Percentiles rank a stretch among this genome's conserved stretches.
Conservation (phyloP, 2,797 vertebrate species). For the Mycteria americana region DNA sequence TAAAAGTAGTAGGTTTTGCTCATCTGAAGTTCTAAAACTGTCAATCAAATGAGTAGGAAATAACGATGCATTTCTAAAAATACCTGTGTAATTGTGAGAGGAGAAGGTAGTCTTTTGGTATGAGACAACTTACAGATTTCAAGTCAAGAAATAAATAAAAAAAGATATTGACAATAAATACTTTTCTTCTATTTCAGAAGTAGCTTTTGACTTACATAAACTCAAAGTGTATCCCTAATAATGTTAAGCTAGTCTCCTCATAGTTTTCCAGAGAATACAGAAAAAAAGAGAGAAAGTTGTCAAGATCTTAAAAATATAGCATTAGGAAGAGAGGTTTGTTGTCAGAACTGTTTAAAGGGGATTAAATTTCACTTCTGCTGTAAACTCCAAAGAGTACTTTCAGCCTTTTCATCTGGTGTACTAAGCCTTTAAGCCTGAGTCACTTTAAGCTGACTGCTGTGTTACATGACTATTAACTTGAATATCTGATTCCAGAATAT, state of each 20-base stretch:
- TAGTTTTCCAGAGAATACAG: neutral
- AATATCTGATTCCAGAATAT: constrained; percentile 14
- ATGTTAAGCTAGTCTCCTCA: neutral
- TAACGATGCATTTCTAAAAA: neutral
- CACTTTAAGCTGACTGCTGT: constrained; percentile 8
- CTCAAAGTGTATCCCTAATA: neutral
- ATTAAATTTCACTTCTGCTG: constrained; percentile 48
- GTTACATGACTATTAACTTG: neutral
- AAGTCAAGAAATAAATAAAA: neutral
- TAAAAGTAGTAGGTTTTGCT: neutral
- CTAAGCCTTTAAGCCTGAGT: constrained; percentile 48
- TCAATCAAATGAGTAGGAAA: neutral
- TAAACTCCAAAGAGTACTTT: neutral
- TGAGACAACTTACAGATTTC: neutral
- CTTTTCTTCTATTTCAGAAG: neutral
- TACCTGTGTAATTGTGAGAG: neutral
- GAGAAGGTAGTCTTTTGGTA: neutral
- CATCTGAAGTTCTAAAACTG: neutral
- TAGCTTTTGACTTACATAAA: neutral
- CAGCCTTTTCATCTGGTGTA: constrained; percentile 32
- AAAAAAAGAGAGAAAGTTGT: neutral
- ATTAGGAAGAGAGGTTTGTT: constrained; percentile 8
- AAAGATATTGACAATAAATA: neutral
- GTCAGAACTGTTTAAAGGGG: constrained; percentile 40
- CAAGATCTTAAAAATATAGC: neutral